Percentiles rank a stretch among this genome's conserved stretches.
These are phyloP conservation scores for Heterohyrax brucei DNA, from an alignment of 2,797 vertebrate genomes.

Conservation along the genomic window DNA sequence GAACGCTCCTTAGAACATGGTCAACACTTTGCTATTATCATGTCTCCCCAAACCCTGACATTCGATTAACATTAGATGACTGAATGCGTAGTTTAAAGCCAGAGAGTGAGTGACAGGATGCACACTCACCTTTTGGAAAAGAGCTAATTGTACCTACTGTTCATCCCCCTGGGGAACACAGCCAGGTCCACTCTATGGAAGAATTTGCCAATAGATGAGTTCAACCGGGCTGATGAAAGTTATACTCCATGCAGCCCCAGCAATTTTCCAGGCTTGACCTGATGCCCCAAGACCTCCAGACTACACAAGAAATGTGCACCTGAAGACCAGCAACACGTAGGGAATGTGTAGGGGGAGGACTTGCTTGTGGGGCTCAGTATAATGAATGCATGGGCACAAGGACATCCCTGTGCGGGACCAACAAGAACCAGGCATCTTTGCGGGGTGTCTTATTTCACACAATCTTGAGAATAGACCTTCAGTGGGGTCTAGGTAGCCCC, in stretches of 20 bases:
- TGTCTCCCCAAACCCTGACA: neutral
- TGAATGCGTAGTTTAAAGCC: neutral
- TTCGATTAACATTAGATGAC: neutral
- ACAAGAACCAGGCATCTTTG: neutral
- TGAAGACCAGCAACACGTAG: neutral
- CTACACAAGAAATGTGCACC: neutral
- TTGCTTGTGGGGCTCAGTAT: neutral
- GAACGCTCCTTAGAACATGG: neutral
- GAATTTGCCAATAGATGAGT: neutral
- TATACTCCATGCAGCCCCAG: too few relatives aligned
- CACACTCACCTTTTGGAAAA: neutral
- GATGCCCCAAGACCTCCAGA: too few relatives aligned
- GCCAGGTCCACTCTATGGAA: neutral
- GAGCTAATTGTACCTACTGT: neutral
- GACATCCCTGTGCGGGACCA: neutral
- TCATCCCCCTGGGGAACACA: neutral
- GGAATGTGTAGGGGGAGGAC: neutral
- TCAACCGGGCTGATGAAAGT: neutral
- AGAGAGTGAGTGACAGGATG: neutral
- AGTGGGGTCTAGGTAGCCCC: neutral
- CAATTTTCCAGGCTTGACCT: neutral
- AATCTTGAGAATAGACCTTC: neutral
- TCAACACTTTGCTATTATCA: too few relatives aligned
- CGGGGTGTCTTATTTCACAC: neutral
- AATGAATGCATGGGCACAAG: neutral